These are phyloP conservation scores for Myocastor coypus DNA, from an alignment of 2,113 vertebrate species.

Conservation along the genomic window DNA sequence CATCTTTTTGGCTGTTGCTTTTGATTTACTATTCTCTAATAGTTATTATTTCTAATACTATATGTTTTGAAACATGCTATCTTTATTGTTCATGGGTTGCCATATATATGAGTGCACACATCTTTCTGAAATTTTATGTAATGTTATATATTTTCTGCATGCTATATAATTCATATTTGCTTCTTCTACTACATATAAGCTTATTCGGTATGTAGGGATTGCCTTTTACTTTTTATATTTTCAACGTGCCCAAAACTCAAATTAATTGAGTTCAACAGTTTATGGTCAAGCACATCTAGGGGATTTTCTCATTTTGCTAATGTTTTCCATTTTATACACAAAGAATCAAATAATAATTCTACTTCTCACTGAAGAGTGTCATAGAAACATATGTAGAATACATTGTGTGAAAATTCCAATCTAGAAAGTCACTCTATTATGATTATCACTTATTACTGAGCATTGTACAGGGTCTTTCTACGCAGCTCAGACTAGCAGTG, in stretches of 20 bases:
- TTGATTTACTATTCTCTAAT: not conserved
- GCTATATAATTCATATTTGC: not conserved
- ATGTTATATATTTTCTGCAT: not conserved
- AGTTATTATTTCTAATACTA: not conserved
- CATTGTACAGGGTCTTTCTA: too few relatives aligned
- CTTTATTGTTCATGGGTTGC: not conserved
- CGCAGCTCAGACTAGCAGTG: too few relatives aligned
- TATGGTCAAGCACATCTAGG: not conserved
- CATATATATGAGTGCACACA: not conserved
- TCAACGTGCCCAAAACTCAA: conserved; percentile 2
- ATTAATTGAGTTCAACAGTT: not conserved
- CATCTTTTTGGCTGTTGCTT: not conserved
- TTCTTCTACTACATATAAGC: not conserved
- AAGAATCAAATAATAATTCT: not conserved
- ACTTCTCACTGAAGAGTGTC: not conserved
- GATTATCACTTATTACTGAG: too few relatives aligned
- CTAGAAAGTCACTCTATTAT: not conserved
- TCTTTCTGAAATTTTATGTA: not conserved
- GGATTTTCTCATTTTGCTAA: not conserved
- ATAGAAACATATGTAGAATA: not conserved
- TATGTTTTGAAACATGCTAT: not conserved
- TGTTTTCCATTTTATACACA: not conserved
- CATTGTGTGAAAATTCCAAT: not conserved
- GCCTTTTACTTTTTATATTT: not conserved
- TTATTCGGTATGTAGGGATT: not conserved